Percentiles rank a stretch among this genome's conserved stretches.
These are phyloP conservation scores for Periophthalmus magnuspinnatus DNA, from an alignment of 2,797 vertebrate genomes.

Conservation along the genomic window DNA sequence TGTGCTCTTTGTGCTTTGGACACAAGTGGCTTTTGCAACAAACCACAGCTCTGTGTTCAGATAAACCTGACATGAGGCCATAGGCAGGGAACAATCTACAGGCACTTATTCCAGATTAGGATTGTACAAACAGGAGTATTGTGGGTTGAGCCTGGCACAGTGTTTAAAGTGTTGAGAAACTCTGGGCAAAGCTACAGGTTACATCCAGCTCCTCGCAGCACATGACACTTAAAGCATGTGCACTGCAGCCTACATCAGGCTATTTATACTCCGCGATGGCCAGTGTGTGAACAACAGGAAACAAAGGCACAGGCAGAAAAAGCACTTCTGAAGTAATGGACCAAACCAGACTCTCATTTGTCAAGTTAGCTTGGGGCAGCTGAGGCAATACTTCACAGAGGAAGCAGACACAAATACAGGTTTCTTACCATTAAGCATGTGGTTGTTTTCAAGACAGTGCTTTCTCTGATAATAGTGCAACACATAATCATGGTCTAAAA, in stretches of 20 bases:
- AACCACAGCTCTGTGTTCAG: slow-evolving; percentile 35
- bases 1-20: no score
- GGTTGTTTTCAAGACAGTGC: background rate
- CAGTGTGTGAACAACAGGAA: slow-evolving; percentile 2
- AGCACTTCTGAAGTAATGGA: slow-evolving; percentile 11
- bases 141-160: background rate
- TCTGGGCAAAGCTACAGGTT: slow-evolving; percentile 12
- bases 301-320: slow-evolving; percentile 11
- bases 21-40: no score
- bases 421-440: background rate
- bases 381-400: background rate
- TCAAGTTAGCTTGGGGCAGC: slow-evolving; percentile 11
- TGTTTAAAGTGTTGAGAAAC: background rate
- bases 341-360: slow-evolving; percentile 10
- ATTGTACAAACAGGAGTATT: slow-evolving; percentile 19
- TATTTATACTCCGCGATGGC: slow-evolving; percentile 56
- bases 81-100: slow-evolving; percentile 28
- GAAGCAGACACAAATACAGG: slow-evolving; percentile 2
- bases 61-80: slow-evolving; percentile 19
- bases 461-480: background rate
- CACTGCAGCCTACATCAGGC: slow-evolving; percentile 28
- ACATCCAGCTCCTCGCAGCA: slow-evolving; percentile 8
- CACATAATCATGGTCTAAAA: background rate
- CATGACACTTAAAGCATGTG: slow-evolving; percentile 44
- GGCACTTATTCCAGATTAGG: slow-evolving; percentile 29